A percentile compares a stretch with the other conserved stretches of the same genome.
phyloP scores from a whole-genome alignment of 2,797 vertebrate genomes.

The Yasuhikotakia modesta region DNA sequence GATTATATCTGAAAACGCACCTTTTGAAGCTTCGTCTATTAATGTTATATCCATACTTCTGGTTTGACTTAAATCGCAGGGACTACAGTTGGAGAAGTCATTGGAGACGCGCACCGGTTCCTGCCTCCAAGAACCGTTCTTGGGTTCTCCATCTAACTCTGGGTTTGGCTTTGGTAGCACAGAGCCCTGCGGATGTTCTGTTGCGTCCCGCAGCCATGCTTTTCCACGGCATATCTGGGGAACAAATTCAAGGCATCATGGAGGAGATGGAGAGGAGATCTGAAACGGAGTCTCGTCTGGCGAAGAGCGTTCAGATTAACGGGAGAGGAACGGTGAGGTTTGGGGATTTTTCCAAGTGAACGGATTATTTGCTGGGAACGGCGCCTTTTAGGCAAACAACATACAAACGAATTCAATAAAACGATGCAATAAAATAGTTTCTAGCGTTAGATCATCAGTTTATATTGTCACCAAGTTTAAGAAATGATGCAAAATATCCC shows the following conservation, averaged over 20 bases:
- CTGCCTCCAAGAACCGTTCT: constrained; percentile 28
- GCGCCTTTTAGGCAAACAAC: background rate
- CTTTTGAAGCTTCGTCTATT: constrained; percentile 50
- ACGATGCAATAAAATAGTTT: background rate
- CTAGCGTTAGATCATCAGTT: background rate
- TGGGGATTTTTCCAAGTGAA: background rate
- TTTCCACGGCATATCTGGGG: constrained; percentile 99
- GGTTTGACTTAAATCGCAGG: constrained; percentile 75
- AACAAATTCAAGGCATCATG: constrained; percentile 99
- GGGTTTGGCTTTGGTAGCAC: constrained; percentile 62
- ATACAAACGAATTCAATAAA: background rate
- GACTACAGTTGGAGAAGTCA: constrained; percentile 72
- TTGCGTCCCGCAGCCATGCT: constrained; percentile 99
- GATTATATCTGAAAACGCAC: constrained; percentile 68
- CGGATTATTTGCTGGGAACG: background rate
- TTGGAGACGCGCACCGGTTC: constrained; percentile 63
- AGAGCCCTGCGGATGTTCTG: constrained; percentile 84
- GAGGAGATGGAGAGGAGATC: constrained; percentile 99
- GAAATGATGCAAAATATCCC: background rate
- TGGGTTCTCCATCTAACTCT: constrained; percentile 55
- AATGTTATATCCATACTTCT: constrained; percentile 68
- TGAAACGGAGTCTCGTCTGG: constrained; percentile 91
- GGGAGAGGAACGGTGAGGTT: constrained; percentile 93
- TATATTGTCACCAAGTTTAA: background rate
- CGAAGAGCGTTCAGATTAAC: constrained; percentile 94